Evolutionary conservation across 2,888 invertebrate species (phyloP).

Genomic region (Candidula unifasciata): DNA sequence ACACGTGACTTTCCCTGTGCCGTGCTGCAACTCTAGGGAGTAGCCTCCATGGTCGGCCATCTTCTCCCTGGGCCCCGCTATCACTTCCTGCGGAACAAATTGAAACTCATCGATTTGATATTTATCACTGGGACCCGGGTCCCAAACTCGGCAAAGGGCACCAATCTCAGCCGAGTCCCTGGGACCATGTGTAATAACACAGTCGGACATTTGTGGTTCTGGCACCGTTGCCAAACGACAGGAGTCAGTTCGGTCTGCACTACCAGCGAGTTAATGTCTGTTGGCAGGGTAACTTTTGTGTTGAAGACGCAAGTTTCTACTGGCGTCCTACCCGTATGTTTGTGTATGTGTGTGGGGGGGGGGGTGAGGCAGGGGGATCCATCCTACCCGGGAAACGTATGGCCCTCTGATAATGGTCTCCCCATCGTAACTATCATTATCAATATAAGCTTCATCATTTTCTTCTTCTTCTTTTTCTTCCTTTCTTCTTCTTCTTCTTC

Average conservation of each 20-base stretch:
- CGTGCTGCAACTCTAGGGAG: slow-evolving; percentile 22
- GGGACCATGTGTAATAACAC: slow-evolving; percentile 39
- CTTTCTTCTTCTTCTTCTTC: slow-evolving; percentile 25
- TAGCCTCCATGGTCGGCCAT: slow-evolving; percentile 30
- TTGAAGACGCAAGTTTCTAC: no score
- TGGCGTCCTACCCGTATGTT: neutral
- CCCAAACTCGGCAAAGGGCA: slow-evolving; percentile 40
- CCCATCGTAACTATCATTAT: neutral
- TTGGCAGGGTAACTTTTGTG: no score
- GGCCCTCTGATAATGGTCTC: neutral
- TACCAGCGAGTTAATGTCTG: no score
- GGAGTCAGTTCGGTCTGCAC: neutral
- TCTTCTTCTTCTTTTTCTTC: slow-evolving; percentile 9
- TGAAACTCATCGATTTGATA: slow-evolving; percentile 52
- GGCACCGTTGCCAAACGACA: slow-evolving; percentile 1
- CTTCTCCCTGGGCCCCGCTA: slow-evolving; percentile 12
- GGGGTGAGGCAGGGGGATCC: neutral
- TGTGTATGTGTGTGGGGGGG: neutral
- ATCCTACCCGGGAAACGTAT: neutral
- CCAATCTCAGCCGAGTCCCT: slow-evolving; percentile 35
- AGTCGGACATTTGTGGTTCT: slow-evolving; percentile 29
- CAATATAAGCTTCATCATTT: neutral
- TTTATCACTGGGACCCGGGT: slow-evolving; percentile 45
- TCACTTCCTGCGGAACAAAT: slow-evolving; percentile 52
- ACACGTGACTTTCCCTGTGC: slow-evolving; percentile 37